Evolutionary conservation across 2,888 invertebrate species (phyloP).

Genomic region (Erannis defoliaria): DNA sequence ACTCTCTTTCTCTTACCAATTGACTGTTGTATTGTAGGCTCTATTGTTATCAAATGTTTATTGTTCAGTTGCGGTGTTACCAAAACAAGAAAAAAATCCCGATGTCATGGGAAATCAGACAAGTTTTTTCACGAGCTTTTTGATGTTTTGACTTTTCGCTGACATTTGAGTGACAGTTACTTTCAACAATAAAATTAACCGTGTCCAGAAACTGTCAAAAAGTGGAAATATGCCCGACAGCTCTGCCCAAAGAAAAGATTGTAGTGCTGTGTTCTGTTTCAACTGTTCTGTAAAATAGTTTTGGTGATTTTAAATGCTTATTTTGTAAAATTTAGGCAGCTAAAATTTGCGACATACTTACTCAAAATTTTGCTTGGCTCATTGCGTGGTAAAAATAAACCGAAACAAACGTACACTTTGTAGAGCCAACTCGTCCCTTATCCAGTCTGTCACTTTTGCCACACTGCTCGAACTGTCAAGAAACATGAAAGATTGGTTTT

Average conservation of each 20-base stretch:
- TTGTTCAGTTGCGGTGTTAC: constrained; percentile 48
- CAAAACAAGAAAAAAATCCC: constrained; percentile 61
- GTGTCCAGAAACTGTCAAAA: constrained; percentile 70
- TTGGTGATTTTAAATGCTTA: too few relatives aligned
- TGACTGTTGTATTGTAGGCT: background rate
- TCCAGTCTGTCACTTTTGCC: constrained; percentile 48
- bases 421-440: constrained; percentile 24
- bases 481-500: constrained; percentile 70
- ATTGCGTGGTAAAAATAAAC: too few relatives aligned
- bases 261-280: constrained; percentile 7
- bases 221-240: constrained; percentile 46
- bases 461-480: constrained; percentile 68
- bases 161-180: constrained; percentile 83
- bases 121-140: constrained; percentile 53
- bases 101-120: constrained; percentile 71
- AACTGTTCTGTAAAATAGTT: too few relatives aligned
- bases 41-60: background rate
- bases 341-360: background rate
- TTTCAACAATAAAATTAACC: constrained; percentile 77
- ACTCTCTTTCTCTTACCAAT: too few relatives aligned
- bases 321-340: background rate
- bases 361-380: background rate
- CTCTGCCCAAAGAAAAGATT: constrained; percentile 19
- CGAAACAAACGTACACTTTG: constrained; percentile 3
- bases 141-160: constrained; percentile 65